Conservation (phyloP, 2,797 vertebrate genomes). For the Cercopithecus mitis region DNA sequence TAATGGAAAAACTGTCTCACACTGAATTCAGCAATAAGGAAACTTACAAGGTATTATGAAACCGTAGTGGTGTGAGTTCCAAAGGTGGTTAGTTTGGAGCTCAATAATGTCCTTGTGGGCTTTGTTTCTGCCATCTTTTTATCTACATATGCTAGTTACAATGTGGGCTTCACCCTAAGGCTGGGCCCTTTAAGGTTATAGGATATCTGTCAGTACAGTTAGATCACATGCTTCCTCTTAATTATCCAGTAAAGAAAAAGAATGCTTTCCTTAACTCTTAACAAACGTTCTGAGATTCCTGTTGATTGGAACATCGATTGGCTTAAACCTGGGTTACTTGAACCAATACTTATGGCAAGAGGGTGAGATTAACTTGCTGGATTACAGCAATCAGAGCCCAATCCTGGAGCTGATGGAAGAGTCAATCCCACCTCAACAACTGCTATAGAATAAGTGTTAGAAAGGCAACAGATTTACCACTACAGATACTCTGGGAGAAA, state of each 20-base stretch:
- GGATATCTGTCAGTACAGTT: neutral
- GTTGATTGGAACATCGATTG: neutral
- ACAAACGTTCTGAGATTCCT: neutral
- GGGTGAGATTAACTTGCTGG: neutral
- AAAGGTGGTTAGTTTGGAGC: neutral
- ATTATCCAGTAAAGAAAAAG: neutral
- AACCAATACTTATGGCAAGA: neutral
- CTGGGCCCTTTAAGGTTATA: neutral
- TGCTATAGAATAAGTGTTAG: neutral
- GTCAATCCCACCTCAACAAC: neutral
- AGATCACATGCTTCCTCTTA: neutral
- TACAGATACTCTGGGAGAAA: neutral
- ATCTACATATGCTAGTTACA: neutral
- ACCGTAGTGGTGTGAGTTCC: neutral
- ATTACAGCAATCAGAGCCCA: neutral
- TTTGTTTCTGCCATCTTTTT: neutral
- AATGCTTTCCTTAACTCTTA: neutral
- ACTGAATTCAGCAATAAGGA: neutral
- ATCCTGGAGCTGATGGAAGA: neutral
- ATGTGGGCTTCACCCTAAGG: neutral
- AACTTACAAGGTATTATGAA: neutral
- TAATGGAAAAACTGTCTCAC: neutral
- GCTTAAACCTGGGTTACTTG: neutral
- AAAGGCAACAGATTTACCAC: neutral
- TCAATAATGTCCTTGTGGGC: neutral